Conservation (phyloP, 2,888 invertebrate species). For the Sturmia bella region DNA sequence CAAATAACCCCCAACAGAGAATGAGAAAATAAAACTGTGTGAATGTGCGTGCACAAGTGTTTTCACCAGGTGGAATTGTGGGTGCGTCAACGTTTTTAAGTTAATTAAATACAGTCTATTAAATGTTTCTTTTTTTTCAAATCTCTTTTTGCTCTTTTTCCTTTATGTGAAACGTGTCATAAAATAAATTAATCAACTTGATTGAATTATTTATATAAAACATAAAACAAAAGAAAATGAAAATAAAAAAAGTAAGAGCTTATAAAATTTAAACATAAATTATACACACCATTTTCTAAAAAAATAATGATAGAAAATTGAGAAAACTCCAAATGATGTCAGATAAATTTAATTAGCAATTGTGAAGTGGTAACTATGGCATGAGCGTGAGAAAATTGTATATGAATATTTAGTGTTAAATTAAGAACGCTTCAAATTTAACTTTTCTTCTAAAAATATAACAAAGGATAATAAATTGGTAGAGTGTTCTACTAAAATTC, state of each 20-base stretch:
- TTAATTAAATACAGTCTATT: constrained; percentile 63
- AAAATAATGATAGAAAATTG: too few species aligned
- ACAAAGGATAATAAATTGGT: too few species aligned
- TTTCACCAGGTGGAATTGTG: constrained; percentile 62
- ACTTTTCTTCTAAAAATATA: too few species aligned
- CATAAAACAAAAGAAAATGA: constrained; percentile 2
- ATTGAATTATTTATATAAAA: constrained; percentile 61
- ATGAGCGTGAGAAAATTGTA: too few species aligned
- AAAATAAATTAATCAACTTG: constrained; percentile 68
- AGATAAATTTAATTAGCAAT: too few species aligned
- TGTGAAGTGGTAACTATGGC: too few species aligned
- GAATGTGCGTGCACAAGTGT: constrained; percentile 3
- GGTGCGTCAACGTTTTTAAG: constrained; percentile 69
- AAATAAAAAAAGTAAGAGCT: neutral
- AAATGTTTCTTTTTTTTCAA: constrained; percentile 11
- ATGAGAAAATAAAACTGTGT: neutral
- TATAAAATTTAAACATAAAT: neutral
- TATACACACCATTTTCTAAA: too few species aligned
- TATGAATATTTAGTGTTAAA: too few species aligned
- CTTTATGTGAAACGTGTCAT: constrained; percentile 56
- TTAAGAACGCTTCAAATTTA: too few species aligned
- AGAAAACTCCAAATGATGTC: too few species aligned
- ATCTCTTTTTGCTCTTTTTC: constrained; percentile 1
- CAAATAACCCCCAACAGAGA: constrained; percentile 6
- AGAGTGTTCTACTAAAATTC: too few species aligned